Base-by-base conservation (phyloP, 2,797 vertebrate species). In the Chloroceryle amazona region DNA sequence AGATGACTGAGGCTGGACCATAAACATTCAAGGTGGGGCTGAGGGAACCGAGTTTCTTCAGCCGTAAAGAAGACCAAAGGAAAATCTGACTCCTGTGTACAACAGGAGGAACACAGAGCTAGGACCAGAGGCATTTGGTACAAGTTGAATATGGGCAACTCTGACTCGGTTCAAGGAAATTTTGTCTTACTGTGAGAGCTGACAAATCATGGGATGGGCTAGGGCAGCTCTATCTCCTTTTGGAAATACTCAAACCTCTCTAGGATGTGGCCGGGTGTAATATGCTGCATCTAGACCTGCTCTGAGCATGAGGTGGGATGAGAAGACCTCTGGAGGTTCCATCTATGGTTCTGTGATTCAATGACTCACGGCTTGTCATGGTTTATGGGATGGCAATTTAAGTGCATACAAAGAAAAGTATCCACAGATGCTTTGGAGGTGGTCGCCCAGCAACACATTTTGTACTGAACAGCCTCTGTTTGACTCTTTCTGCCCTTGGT, bases 261-360 rank as follows among this genome's bases (percentile, higher is more conserved):
- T 29, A 12, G 35, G 18, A 41, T 16, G n/a, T 2, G 74, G 33
- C 11, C 9, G 23, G 15, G 15, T 9, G 33, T 21, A 75, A 49
- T 22, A 10, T 90, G 44, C 15, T 65, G 23, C 14, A 54, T 33
- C 49, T 46, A 79, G 31, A 73, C 23, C n/a, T 83, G 31, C 20
- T 85, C 15, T 66, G 46, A 76, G 17, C 31, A 21, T 9, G 42
- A 79, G 4, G 26, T 2, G 44, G 52, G 31, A 54, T 0, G 0
- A 41, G 47, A 82, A 51, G 20, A 33, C 22, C 19, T 81, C 49
- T 74, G 63, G 14, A 92, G 41, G 20, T 63, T 33, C 55, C 22
- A 51, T n/a, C 11, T 37, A 15, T 2, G 2, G 29, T 68, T 71
- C 51, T 5, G 3, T 35, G 35, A 72, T 35, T 63, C 79, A 17